Percentiles rank a stretch among this genome's conserved stretches.
Evolutionary conservation across 2,797 vertebrate genomes (phyloP).

Genomic region (Poeciliopsis gracilis): DNA sequence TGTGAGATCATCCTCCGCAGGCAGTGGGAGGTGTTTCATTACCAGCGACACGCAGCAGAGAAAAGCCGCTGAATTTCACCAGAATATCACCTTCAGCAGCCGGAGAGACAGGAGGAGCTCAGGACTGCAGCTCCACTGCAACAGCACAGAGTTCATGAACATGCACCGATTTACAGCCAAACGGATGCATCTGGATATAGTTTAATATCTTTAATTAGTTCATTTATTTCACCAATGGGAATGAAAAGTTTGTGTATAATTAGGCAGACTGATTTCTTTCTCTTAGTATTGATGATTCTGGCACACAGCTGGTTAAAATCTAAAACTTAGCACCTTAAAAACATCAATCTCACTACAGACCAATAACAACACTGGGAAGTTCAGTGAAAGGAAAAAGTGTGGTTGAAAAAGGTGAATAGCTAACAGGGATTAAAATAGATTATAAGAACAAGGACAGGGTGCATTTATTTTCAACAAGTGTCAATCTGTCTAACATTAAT

Average conservation of each 20-base stretch:
- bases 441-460: background rate
- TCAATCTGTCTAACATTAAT: background rate
- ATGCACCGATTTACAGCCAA: background rate
- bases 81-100: background rate
- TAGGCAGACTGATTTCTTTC: background rate
- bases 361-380: background rate
- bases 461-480: background rate
- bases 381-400: background rate
- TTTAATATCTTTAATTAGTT: background rate
- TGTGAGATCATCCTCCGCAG: background rate
- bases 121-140: background rate
- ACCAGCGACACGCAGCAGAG: constrained; percentile 14
- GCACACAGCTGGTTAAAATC: background rate
- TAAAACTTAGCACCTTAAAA: background rate
- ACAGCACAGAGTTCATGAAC: background rate
- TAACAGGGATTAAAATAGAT: background rate
- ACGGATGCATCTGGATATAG: background rate
- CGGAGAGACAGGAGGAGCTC: background rate
- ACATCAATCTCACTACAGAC: background rate
- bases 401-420: no score
- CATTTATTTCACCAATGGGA: background rate
- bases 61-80: background rate
- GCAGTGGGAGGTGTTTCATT: constrained; percentile 61
- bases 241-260: background rate
- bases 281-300: background rate